phyloP scores from a whole-genome alignment of 2,888 invertebrate species.

The Frankliniella fusca region DNA sequence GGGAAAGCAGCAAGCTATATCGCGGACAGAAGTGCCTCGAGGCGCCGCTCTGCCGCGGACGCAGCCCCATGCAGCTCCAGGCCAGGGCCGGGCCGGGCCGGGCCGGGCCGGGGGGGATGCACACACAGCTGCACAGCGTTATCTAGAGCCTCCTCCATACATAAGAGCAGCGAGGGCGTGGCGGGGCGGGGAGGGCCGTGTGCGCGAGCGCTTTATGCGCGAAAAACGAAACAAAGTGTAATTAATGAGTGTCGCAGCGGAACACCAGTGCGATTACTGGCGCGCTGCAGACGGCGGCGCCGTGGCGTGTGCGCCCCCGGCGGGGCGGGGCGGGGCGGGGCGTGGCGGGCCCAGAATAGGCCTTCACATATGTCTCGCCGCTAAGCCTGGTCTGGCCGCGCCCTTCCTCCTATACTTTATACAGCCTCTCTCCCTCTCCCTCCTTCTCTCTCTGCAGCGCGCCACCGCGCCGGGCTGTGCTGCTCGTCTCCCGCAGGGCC shows the following conservation, averaged over 20 bases:
- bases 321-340: conserved; percentile 1
- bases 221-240: conserved; percentile 16
- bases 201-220: conserved; percentile 11
- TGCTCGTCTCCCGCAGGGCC: too few species aligned
- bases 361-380: conserved; percentile 14
- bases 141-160: background rate
- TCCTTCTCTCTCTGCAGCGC: background rate
- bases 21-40: background rate
- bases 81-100: background rate
- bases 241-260: conserved; percentile 13
- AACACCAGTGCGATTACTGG: background rate
- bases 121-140: background rate
- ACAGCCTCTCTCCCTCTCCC: too few species aligned
- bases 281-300: background rate
- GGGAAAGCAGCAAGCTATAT: background rate
- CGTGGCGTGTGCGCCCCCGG: background rate
- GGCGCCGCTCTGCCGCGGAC: background rate
- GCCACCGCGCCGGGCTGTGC: background rate
- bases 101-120: conserved; percentile 1
- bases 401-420: too few species aligned
- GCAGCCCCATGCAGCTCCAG: background rate
- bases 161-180: background rate
- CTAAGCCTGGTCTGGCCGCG: background rate
- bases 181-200: background rate
- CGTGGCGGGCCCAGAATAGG: conserved; percentile 7